Evolutionary conservation across 2,888 invertebrate species (phyloP).

Genomic region (Caenorhabditis becei): DNA sequence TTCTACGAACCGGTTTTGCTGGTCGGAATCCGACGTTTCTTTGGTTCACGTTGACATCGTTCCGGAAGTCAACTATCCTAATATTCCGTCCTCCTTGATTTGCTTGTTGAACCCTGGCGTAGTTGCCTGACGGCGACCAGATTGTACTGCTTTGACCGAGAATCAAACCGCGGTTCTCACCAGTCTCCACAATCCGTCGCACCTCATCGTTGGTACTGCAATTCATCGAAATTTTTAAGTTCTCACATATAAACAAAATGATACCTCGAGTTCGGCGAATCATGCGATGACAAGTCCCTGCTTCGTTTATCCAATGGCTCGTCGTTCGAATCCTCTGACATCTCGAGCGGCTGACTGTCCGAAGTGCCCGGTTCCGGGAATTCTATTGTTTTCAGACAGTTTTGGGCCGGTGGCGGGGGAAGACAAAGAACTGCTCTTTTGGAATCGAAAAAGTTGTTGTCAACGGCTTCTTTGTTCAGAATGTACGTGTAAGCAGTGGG

Average conservation of each 20-base stretch:
- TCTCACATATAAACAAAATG: neutral
- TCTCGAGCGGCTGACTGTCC: slow-evolving; percentile 23
- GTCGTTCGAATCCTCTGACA: slow-evolving; percentile 63
- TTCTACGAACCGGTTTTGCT: slow-evolving; percentile 44
- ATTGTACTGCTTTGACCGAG: slow-evolving; percentile 30
- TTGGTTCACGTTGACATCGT: neutral
- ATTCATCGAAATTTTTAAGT: neutral
- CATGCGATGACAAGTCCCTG: slow-evolving; percentile 73
- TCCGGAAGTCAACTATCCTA: slow-evolving; percentile 16
- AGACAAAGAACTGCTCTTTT: slow-evolving; percentile 28
- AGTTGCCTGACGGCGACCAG: slow-evolving; percentile 26
- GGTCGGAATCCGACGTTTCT: slow-evolving; percentile 4
- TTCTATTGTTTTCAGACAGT: neutral
- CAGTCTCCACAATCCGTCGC: slow-evolving; percentile 52
- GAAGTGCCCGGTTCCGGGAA: slow-evolving; percentile 6
- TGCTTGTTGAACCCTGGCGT: slow-evolving; percentile 5
- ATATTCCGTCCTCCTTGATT: slow-evolving; percentile 3
- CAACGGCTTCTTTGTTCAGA: slow-evolving; percentile 26
- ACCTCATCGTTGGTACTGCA: slow-evolving; percentile 67
- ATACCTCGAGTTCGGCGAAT: slow-evolving; percentile 71
- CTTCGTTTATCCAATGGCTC: slow-evolving; percentile 74
- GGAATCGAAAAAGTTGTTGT: slow-evolving; percentile 35
- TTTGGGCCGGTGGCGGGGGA: slow-evolving; percentile 29
- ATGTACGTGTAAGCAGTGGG: slow-evolving; percentile 20
- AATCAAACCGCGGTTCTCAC: slow-evolving; percentile 11